Conservation (phyloP, 2,113 vertebrate species). For the Sturnus vulgaris region DNA sequence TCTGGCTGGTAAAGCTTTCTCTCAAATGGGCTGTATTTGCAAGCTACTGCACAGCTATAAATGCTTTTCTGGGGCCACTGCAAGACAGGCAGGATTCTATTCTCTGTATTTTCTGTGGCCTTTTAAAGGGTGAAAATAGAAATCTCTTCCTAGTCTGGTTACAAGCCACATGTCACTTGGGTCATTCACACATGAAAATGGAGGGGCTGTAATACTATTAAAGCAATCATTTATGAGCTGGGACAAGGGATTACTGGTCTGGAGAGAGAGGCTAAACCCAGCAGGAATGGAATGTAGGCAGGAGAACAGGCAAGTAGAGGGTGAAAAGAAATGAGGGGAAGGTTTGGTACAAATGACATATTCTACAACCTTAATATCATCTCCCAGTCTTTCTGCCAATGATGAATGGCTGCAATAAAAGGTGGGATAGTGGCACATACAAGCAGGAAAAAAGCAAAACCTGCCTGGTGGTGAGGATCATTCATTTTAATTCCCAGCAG, state of each 20-base stretch:
- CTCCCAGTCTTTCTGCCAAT: conserved; percentile 24
- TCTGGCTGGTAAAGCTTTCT: background rate
- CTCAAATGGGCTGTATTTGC: background rate
- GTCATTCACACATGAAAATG: conserved; percentile 20
- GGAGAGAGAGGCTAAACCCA: background rate
- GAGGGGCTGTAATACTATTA: background rate
- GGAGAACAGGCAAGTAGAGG: background rate
- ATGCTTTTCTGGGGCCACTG: background rate
- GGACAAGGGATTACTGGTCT: background rate
- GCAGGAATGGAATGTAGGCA: background rate
- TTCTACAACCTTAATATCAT: conserved; percentile 56
- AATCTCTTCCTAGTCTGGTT: background rate
- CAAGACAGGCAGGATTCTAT: background rate
- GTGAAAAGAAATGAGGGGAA: background rate
- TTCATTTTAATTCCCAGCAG: background rate
- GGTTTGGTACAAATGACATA: conserved; percentile 20
- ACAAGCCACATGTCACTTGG: background rate
- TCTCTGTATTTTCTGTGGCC: background rate
- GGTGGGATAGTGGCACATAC: background rate
- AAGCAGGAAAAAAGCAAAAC: conserved; percentile 45
- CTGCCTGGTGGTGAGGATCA: background rate
- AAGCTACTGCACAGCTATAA: background rate
- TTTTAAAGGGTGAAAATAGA: conserved; percentile 20
- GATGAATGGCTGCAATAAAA: conserved; percentile 62
- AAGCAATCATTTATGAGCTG: background rate